Conservation (phyloP, 2,113 vertebrate genomes). For the Lutjanus erythropterus region DNA sequence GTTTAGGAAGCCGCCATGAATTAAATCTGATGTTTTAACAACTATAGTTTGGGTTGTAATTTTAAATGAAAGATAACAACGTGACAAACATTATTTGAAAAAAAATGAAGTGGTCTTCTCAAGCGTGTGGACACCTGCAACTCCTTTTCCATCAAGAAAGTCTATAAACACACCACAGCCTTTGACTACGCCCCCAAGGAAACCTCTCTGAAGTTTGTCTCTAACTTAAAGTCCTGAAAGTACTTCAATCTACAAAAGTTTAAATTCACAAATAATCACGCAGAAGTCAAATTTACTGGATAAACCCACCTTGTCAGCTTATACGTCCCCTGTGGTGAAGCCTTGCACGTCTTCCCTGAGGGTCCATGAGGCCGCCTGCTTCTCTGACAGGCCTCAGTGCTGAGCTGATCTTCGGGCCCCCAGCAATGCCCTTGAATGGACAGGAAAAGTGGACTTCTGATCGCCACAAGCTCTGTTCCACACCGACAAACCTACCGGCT, state of each 20-base stretch:
- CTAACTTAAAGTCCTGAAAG: neutral
- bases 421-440: slow-evolving; percentile 81
- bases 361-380: slow-evolving; percentile 69
- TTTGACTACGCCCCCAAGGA: neutral
- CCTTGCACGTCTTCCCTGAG: slow-evolving; percentile 21
- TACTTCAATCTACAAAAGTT: neutral
- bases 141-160: neutral
- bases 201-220: neutral
- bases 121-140: neutral
- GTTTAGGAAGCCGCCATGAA: neutral
- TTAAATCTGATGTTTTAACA: neutral
- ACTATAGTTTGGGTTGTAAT: neutral
- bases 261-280: neutral
- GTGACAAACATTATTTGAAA: neutral
- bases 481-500: slow-evolving; percentile 25
- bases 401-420: slow-evolving; percentile 45
- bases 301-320: slow-evolving; percentile 75
- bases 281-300: slow-evolving; percentile 20
- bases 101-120: neutral
- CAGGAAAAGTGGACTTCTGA: slow-evolving; percentile 65
- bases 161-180: slow-evolving; percentile 25
- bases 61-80: neutral
- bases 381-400: slow-evolving; percentile 52
- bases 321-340: slow-evolving; percentile 67
- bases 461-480: slow-evolving; percentile 49